A percentile compares a stretch with the other conserved stretches of the same genome.
Evolutionary conservation across 2,797 vertebrate genomes (phyloP).

Genomic region (Poecilia wingei): DNA sequence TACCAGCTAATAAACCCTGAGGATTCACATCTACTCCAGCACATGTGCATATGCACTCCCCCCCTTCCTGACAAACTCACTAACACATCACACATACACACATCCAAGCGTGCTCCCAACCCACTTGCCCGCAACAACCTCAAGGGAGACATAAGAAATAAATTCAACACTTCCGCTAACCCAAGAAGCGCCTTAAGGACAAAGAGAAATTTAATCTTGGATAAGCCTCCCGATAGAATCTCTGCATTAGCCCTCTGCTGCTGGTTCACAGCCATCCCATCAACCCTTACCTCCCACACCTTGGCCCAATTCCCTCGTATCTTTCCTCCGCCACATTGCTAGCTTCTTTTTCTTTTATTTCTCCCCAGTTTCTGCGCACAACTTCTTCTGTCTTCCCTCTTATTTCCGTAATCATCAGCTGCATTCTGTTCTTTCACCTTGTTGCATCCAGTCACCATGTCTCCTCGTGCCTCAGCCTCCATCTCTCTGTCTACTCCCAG

Average conservation of each 20-base stretch:
- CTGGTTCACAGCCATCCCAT: conserved; percentile 76
- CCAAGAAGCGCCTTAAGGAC: conserved; percentile 81
- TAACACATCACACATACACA: conserved; percentile 14
- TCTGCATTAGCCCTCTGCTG: conserved; percentile 75
- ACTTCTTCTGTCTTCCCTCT: conserved; percentile 15
- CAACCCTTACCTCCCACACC: conserved; percentile 75
- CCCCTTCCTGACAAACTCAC: neutral
- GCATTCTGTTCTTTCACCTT: conserved; percentile 9
- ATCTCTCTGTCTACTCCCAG: conserved; percentile 46
- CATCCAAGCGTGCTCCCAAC: conserved; percentile 28
- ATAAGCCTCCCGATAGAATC: conserved; percentile 81
- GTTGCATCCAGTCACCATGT: conserved; percentile 8
- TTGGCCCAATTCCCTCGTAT: conserved; percentile 60
- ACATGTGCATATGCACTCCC: conserved; percentile 27
- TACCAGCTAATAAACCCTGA: conserved; percentile 62
- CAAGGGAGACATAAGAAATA: conserved; percentile 75
- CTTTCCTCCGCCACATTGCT: conserved; percentile 31
- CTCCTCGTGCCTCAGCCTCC: conserved; percentile 14
- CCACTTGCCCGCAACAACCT: conserved; percentile 56
- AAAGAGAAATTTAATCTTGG: conserved; percentile 82
- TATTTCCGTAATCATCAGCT: conserved; percentile 10
- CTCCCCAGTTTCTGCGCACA: neutral
- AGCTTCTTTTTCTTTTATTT: conserved; percentile 25
- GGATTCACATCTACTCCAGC: conserved; percentile 39
- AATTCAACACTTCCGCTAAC: conserved; percentile 76